These are phyloP conservation scores for Diogma glabrata DNA, from an alignment of 2,888 invertebrate species.

Conservation along the genomic window DNA sequence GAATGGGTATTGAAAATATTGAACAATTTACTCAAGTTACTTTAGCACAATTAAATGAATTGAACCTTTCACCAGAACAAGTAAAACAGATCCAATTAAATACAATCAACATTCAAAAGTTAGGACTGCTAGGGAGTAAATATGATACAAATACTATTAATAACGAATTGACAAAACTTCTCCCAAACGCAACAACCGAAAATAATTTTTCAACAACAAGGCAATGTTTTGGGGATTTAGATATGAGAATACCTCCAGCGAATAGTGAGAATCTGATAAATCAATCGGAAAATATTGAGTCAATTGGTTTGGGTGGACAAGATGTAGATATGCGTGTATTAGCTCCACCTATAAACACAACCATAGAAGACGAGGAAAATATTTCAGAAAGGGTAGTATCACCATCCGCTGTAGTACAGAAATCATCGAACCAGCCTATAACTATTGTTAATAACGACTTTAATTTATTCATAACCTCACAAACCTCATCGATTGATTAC, in stretches of 20 bases:
- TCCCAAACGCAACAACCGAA: slow-evolving; percentile 1
- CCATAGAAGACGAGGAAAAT: not conserved
- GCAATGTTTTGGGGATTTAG: slow-evolving; percentile 6
- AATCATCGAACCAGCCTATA: not conserved
- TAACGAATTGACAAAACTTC: not conserved
- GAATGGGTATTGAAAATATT: slow-evolving; percentile 48
- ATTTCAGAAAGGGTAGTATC: not conserved
- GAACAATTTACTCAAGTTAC: slow-evolving; percentile 49
- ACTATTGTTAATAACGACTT: not conserved
- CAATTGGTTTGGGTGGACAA: slow-evolving; percentile 5
- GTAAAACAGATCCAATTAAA: slow-evolving; percentile 50
- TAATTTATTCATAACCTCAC: slow-evolving; percentile 1
- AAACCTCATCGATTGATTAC: slow-evolving; percentile 26
- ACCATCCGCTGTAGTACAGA: not conserved
- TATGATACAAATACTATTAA: not conserved
- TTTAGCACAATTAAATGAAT: slow-evolving; percentile 46
- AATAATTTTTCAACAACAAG: not conserved
- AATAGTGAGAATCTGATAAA: not conserved
- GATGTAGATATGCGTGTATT: slow-evolving; percentile 31
- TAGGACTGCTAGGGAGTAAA: slow-evolving; percentile 32
- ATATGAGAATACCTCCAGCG: slow-evolving; percentile 11
- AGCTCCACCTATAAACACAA: slow-evolving; percentile 1
- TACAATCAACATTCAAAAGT: slow-evolving; percentile 46
- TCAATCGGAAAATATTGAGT: not conserved
- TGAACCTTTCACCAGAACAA: slow-evolving; percentile 47